These are phyloP conservation scores for Oegoconia quadripuncta DNA, from an alignment of 2,888 invertebrate species.

Conservation along the genomic window DNA sequence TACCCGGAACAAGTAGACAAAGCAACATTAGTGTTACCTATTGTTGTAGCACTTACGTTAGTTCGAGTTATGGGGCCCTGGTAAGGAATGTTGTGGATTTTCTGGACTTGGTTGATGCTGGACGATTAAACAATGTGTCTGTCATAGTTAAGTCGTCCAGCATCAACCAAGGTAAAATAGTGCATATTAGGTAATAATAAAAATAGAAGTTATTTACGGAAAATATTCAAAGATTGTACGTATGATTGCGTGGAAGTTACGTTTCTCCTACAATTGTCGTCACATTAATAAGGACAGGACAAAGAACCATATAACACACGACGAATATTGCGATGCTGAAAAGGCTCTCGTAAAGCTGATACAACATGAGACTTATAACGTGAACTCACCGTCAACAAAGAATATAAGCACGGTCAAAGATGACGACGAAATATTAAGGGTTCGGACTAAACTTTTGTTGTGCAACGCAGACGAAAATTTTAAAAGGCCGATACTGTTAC, in stretches of 20 bases:
- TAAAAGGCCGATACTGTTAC: neutral
- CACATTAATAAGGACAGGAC: neutral
- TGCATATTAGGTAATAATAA: no score
- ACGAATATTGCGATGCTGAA: constrained; percentile 3
- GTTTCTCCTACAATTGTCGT: constrained; percentile 3
- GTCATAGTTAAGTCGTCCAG: no score
- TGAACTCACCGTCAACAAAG: no score
- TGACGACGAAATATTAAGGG: neutral
- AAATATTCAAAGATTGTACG: constrained; percentile 6
- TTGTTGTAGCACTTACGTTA: no score
- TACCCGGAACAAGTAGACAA: no score
- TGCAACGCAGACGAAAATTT: neutral
- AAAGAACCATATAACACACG: constrained; percentile 3
- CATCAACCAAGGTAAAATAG: no score
- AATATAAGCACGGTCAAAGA: neutral
- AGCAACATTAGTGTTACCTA: no score
- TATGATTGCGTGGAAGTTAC: constrained; percentile 6
- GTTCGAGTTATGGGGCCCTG: no score
- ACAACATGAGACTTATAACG: neutral
- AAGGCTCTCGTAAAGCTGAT: neutral
- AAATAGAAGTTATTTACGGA: no score
- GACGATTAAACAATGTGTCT: no score
- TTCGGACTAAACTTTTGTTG: neutral
- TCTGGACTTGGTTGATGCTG: no score
- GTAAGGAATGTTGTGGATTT: no score